Evolutionary conservation across 64 coral and sea anemone species (phyloP), one percentile per base, ranked within the genome.

Genomic region (Actinia equina): DNA sequence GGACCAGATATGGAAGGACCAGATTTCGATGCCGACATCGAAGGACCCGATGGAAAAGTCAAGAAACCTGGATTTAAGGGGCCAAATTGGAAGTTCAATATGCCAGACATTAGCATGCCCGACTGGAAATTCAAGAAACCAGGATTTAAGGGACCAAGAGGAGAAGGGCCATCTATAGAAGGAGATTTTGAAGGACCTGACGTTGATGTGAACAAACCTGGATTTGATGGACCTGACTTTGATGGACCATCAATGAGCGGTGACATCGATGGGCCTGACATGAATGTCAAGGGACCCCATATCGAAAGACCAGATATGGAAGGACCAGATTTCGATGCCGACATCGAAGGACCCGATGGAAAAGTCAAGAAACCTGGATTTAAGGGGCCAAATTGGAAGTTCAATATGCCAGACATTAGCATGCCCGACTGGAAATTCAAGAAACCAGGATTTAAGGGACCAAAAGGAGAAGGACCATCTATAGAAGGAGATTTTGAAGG

Each of bases 101-200:
- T 27, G 56, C 82, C 82, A 12, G n/a, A 79, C n/a, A 79, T 79
- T 79, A 79, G 4, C 27, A 43, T 79, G 44, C 76, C 76, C 3
- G 76, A 79, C 44, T 79, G 76, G 76, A 79, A 79, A 79, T 46
- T 79, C 41, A 79, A 79, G 76, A 79, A 79, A 41, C 27, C 76
- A 18, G 76, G 30, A 18, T 46, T 84, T 11, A 55, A 84, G 6
- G 82, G 82, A 58, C 82, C 82, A n/a, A 84, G 58, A 84, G 82
- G 52, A 59, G 46, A 53, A 53, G 46, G 56, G 6, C 43, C 82
- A 20, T 84, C 82, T 25, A 7, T 84, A 9, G 76, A 46, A 44
- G 76, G 30, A 79, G 76, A 44, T 19, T 37, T 56, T 18, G 82
- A 84, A n/a, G 46, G 30, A 3, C 82, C 82, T 52, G 46, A 52